phyloP scores from a whole-genome alignment of 2,888 invertebrate species.

The Sinohyriopsis cumingii region DNA sequence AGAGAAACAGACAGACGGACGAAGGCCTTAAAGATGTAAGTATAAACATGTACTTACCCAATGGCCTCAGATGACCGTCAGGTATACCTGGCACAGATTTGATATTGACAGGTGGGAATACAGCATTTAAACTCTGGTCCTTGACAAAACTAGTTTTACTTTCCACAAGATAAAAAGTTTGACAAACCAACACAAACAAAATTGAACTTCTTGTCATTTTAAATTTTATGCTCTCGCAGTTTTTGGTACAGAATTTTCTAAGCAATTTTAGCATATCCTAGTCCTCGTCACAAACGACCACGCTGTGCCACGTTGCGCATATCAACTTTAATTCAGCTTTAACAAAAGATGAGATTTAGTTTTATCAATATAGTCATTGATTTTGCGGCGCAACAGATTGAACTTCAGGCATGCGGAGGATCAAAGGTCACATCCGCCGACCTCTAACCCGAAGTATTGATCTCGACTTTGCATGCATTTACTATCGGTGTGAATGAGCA shows the following conservation, averaged over 20 bases:
- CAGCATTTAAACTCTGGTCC: slow-evolving; percentile 57
- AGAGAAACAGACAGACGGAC: neutral
- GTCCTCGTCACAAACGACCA: too few species aligned
- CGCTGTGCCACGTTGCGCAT: too few species aligned
- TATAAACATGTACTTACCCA: slow-evolving; percentile 54
- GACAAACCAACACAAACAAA: too few species aligned
- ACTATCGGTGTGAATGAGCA: too few species aligned
- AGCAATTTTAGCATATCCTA: too few species aligned
- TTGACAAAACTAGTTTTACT: slow-evolving; percentile 46
- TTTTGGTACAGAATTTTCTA: too few species aligned
- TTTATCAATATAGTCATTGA: slow-evolving; percentile 3
- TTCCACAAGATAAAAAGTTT: neutral
- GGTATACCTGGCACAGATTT: slow-evolving; percentile 49
- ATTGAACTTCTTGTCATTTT: too few species aligned
- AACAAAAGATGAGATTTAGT: too few species aligned
- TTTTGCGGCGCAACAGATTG: slow-evolving; percentile 19
- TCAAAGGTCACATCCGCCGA: neutral
- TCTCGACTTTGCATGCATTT: too few species aligned
- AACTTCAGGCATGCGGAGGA: slow-evolving; percentile 5
- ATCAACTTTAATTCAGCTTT: too few species aligned
- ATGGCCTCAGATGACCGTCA: slow-evolving; percentile 65
- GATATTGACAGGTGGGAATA: slow-evolving; percentile 58
- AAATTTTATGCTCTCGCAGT: too few species aligned
- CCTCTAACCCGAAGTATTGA: too few species aligned
- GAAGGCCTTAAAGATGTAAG: neutral